Percentiles rank a stretch among this genome's conserved stretches.
Conservation (phyloP, 92 coral and sea anemone species). For the Epizoanthus illoricatus region DNA sequence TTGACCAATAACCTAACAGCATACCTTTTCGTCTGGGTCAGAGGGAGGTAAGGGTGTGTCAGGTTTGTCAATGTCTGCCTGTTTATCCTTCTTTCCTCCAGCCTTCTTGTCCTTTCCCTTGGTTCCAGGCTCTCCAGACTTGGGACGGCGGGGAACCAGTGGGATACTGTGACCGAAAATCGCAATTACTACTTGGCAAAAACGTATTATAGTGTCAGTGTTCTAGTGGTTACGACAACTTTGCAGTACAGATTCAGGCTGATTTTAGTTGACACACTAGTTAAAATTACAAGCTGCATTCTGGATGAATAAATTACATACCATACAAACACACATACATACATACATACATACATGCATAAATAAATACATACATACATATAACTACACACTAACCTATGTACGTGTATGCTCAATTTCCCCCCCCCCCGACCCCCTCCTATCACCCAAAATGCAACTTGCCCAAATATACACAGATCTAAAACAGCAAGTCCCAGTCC, state of each 20-base stretch:
- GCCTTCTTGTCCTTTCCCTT: constrained; percentile 93
- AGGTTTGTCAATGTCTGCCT: constrained; percentile 82
- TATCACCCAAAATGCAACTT: too few species aligned
- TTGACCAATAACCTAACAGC: neutral
- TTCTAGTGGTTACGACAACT: neutral
- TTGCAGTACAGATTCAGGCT: neutral
- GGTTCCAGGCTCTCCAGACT: constrained; percentile 88
- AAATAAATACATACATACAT: too few species aligned
- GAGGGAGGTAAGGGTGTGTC: constrained; percentile 94
- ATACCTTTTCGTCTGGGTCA: constrained; percentile 94
- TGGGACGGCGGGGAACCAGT: constrained; percentile 97
- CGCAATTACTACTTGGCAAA: neutral
- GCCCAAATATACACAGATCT: too few species aligned
- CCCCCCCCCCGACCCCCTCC: too few species aligned
- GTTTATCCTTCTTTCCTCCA: constrained; percentile 81
- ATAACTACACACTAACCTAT: too few species aligned
- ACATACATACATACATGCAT: too few species aligned
- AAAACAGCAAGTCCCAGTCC: neutral
- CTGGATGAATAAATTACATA: constrained; percentile 18
- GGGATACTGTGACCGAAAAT: constrained; percentile 68
- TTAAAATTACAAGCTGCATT: too few species aligned
- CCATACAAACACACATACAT: too few species aligned
- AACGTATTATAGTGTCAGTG: neutral
- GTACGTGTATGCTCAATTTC: too few species aligned
- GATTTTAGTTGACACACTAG: neutral